A percentile compares a stretch with the other conserved stretches of the same genome.
Conservation (phyloP, 2,797 vertebrate genomes). For the Anolis apletophallus region DNA sequence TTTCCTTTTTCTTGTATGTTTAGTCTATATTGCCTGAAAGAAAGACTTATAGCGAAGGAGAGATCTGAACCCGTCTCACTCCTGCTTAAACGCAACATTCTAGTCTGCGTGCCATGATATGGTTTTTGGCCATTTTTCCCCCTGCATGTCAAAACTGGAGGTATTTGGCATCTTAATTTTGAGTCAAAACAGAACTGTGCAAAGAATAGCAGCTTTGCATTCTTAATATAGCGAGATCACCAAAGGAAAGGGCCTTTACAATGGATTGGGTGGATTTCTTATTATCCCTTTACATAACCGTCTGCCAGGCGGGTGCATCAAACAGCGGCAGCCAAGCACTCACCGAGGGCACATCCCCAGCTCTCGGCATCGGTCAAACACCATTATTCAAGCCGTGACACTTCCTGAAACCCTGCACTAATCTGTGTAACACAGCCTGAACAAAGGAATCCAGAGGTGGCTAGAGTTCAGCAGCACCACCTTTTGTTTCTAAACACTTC, state of each 20-base stretch:
- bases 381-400: rapidly evolving
- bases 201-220: background rate
- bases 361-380: background rate
- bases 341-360: background rate
- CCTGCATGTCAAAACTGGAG: background rate
- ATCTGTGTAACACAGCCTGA: background rate
- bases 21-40: too few relatives aligned
- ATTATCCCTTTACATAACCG: background rate
- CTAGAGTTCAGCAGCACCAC: background rate
- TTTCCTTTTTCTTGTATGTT: too few relatives aligned
- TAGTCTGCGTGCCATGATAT: background rate
- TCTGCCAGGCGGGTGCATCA: background rate
- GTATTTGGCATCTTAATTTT: background rate
- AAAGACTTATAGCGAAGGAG: too few relatives aligned
- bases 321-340: rapidly evolving
- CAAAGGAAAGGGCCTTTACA: background rate
- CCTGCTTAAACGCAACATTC: background rate
- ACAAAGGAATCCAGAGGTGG: slow-evolving; percentile 10
- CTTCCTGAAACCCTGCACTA: background rate
- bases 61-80: background rate
- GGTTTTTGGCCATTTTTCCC: background rate
- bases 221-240: background rate
- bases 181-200: background rate
- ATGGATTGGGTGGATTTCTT: background rate
- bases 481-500: slow-evolving; percentile 15